Evolutionary conservation across 1,140 invertebrate genomes (phyloP).

Genomic region (Aphelinus atriplicis): DNA sequence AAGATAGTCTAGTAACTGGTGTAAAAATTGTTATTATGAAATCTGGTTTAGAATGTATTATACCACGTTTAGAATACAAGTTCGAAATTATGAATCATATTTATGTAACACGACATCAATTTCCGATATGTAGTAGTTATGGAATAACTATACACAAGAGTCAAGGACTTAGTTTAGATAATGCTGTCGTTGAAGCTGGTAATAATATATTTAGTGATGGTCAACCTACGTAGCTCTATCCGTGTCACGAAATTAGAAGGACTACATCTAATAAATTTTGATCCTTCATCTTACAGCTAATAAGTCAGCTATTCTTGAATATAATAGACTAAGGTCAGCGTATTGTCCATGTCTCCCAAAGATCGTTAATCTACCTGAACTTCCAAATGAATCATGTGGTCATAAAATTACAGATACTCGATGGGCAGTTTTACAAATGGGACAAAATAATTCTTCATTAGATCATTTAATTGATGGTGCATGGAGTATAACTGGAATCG

Average conservation of each 20-base stretch:
- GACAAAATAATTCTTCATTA: neutral
- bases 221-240: slow-evolving; percentile 58
- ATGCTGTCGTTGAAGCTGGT: slow-evolving; percentile 68
- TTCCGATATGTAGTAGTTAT: slow-evolving; percentile 55
- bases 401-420: neutral
- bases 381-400: too few species aligned
- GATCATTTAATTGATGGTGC: neutral
- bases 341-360: slow-evolving; percentile 37
- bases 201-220: slow-evolving; percentile 69
- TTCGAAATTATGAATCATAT: slow-evolving; percentile 42
- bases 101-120: slow-evolving; percentile 52
- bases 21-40: slow-evolving; percentile 36
- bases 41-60: slow-evolving; percentile 31
- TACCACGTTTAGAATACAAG: slow-evolving; percentile 43
- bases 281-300: slow-evolving; percentile 44
- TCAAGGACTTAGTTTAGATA: slow-evolving; percentile 55
- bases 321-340: slow-evolving; percentile 46
- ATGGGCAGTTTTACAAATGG: neutral
- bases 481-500: neutral
- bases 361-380: slow-evolving; percentile 18
- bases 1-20: slow-evolving; percentile 29
- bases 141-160: slow-evolving; percentile 59
- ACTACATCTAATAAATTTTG: slow-evolving; percentile 52
- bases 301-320: slow-evolving; percentile 46
- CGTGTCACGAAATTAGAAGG: slow-evolving; percentile 51